Conservation (phyloP, 2,113 vertebrate species). For the Coryphaenoides rupestris region DNA sequence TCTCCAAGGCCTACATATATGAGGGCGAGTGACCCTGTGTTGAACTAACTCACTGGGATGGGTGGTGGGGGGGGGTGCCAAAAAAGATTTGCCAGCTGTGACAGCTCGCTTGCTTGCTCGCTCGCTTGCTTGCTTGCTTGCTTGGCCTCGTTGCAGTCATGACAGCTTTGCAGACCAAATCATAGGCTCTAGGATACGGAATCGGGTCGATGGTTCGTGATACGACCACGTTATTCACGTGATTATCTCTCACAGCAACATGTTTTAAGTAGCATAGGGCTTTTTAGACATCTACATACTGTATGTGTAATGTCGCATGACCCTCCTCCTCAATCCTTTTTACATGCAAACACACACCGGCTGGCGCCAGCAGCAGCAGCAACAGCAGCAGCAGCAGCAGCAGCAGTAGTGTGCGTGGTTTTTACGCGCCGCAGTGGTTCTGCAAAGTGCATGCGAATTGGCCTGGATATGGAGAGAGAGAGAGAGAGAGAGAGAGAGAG, state of each 20-base stretch:
- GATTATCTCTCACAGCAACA: not conserved
- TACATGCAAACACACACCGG: constrained; percentile 4
- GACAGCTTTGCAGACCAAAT: not conserved
- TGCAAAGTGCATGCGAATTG: constrained; percentile 54
- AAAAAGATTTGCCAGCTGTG: constrained; percentile 34
- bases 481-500: no score
- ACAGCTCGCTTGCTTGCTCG: no score
- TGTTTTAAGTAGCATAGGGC: no score
- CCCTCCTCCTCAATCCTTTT: no score
- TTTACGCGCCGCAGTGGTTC: constrained; percentile 35
- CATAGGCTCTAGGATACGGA: not conserved
- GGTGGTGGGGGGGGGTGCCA: constrained; percentile 7
- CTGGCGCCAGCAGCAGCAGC: constrained; percentile 2
- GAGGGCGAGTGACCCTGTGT: not conserved
- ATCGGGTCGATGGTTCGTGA: not conserved
- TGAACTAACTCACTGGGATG: not conserved
- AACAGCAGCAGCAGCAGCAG: no score
- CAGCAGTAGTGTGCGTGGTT: not conserved
- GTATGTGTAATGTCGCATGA: no score
- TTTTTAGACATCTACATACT: no score
- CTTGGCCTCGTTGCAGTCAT: constrained; percentile 12
- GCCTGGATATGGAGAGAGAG: constrained; percentile 17
- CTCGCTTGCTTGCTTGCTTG: no score
- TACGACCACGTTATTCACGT: constrained; percentile 3
- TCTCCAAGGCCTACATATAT: no score